A percentile compares a stretch with the other conserved stretches of the same genome.
phyloP scores from a whole-genome alignment of 2,113 vertebrate genomes.

The Bos javanicus region DNA sequence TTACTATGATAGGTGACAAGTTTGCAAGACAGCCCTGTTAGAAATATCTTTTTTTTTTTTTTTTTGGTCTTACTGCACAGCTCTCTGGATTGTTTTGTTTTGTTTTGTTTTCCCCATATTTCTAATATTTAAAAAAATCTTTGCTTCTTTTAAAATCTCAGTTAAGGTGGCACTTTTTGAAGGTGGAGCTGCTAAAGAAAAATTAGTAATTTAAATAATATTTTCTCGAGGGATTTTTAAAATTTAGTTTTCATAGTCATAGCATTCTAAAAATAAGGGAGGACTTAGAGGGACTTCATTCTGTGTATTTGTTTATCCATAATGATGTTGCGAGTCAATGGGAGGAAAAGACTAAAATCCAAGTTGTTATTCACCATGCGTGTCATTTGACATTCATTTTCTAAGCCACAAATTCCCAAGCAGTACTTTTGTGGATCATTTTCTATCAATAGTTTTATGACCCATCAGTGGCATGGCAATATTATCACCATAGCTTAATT shows the following conservation, averaged over 20 bases:
- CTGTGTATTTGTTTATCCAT: neutral
- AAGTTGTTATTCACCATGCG: neutral
- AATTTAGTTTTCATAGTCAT: neutral
- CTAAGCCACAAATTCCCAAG: neutral
- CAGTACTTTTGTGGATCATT: neutral
- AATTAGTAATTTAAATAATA: neutral
- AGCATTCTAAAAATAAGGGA: neutral
- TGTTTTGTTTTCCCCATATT: neutral
- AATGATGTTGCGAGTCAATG: neutral
- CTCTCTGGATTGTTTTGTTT: neutral
- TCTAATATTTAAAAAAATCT: neutral
- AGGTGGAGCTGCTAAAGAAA: neutral
- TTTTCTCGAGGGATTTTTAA: neutral
- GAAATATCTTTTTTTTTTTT: neutral
- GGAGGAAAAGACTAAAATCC: neutral
- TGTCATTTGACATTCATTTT: conserved; percentile 7
- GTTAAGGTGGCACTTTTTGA: neutral
- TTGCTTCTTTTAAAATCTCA: neutral
- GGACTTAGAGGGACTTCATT: neutral
- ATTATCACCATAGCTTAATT: neutral
- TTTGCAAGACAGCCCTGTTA: neutral
- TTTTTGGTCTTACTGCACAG: neutral
- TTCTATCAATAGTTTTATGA: neutral
- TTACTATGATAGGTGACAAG: neutral
- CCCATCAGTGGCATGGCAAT: neutral